A percentile compares a stretch with the other conserved stretches of the same genome.
These are phyloP conservation scores for Globodera rostochiensis DNA, from an alignment of 1,140 invertebrate genomes.

Conservation along the genomic window DNA sequence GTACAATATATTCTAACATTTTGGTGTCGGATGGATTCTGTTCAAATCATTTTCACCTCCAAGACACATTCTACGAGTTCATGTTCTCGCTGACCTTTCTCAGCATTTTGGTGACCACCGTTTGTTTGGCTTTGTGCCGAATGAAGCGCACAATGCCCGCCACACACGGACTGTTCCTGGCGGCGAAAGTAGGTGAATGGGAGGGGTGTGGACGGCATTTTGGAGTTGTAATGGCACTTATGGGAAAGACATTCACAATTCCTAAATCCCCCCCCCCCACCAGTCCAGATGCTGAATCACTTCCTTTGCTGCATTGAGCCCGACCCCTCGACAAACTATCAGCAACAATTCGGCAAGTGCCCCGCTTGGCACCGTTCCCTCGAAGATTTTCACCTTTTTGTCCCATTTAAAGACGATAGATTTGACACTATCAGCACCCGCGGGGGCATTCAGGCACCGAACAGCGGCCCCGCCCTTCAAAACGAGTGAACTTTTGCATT, in stretches of 20 bases:
- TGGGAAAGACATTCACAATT: background rate
- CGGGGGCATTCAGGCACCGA: slow-evolving; percentile 7
- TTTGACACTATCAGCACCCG: slow-evolving; percentile 20
- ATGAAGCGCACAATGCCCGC: slow-evolving; percentile 59
- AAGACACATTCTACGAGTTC: slow-evolving; percentile 64
- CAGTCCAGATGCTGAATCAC: slow-evolving; percentile 53
- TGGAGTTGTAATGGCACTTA: background rate
- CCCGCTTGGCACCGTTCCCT: background rate
- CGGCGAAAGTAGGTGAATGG: slow-evolving; percentile 48
- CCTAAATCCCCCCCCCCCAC: background rate
- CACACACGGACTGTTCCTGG: slow-evolving; percentile 54
- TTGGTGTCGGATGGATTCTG: background rate
- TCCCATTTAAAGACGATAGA: slow-evolving; percentile 12
- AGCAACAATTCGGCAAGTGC: slow-evolving; percentile 56
- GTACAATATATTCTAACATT: too few species aligned
- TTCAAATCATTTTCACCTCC: slow-evolving; percentile 26
- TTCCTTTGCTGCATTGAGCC: slow-evolving; percentile 63
- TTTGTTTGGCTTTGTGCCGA: slow-evolving; percentile 60
- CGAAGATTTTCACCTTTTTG: background rate
- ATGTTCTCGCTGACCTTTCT: slow-evolving; percentile 58
- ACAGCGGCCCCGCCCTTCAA: background rate
- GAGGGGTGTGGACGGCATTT: too few species aligned
- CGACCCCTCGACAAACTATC: slow-evolving; percentile 52
- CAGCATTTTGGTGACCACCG: slow-evolving; percentile 57
- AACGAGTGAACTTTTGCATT: slow-evolving; percentile 9